Percentiles rank a stretch among this genome's conserved stretches.
phyloP scores from a whole-genome alignment of 2,888 invertebrate genomes.

The Habrosyne pyritoides region DNA sequence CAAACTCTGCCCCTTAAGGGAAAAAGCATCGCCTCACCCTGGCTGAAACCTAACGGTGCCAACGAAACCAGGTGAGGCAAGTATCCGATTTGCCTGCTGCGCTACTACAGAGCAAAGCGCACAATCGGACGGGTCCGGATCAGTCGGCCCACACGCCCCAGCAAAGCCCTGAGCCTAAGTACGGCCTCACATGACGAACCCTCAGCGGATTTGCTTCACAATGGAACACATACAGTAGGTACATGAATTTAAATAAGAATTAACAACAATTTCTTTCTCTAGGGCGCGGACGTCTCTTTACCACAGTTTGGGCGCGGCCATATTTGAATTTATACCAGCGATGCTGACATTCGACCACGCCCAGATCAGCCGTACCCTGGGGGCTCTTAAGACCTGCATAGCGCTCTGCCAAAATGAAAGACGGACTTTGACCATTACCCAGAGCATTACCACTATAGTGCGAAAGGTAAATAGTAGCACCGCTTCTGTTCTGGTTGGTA shows the following conservation, averaged over 20 bases:
- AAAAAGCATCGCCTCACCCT: too few relatives aligned
- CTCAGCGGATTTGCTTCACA: too few relatives aligned
- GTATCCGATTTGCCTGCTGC: too few relatives aligned
- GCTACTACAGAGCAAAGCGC: too few relatives aligned
- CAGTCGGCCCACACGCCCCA: too few relatives aligned
- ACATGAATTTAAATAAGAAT: background rate
- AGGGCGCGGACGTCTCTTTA: conserved; percentile 94
- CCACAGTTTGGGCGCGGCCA: conserved; percentile 94
- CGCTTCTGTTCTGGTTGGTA: background rate
- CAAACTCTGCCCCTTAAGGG: too few relatives aligned
- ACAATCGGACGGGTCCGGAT: too few relatives aligned
- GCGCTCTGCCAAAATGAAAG: conserved; percentile 89
- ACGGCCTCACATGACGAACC: too few relatives aligned
- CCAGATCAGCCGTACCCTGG: conserved; percentile 89
- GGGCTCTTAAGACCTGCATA: conserved; percentile 90
- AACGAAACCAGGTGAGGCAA: too few relatives aligned
- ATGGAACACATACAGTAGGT: too few relatives aligned
- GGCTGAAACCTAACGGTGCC: too few relatives aligned
- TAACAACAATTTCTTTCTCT: conserved; percentile 24
- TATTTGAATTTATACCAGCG: conserved; percentile 95
- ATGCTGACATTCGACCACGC: conserved; percentile 95
- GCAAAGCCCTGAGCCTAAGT: too few relatives aligned
- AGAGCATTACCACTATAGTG: conserved; percentile 91
- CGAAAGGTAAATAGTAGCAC: conserved; percentile 71
- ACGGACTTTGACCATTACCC: conserved; percentile 88